Conservation (phyloP, 1,140 invertebrate genomes). For the Bacillus rossius region DNA sequence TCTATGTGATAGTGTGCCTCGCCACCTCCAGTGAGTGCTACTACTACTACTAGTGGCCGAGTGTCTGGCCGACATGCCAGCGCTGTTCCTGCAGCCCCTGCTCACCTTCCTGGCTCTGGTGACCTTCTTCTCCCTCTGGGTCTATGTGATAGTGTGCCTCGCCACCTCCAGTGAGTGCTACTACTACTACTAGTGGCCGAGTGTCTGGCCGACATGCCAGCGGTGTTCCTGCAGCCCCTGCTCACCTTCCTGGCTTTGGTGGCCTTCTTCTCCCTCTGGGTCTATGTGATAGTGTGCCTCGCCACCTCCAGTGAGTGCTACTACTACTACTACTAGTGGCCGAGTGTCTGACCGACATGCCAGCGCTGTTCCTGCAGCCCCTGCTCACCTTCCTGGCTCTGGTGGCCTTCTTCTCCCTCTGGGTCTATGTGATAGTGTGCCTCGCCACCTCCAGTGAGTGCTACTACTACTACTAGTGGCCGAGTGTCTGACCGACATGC, state of each 20-base stretch:
- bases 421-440: slow-evolving; percentile 71
- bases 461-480: too few relatives aligned
- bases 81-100: slow-evolving; percentile 81
- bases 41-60: too few relatives aligned
- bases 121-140: slow-evolving; percentile 80
- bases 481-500: too few relatives aligned
- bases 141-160: slow-evolving; percentile 65
- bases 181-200: too few relatives aligned
- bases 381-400: slow-evolving; percentile 77
- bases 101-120: slow-evolving; percentile 75
- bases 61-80: slow-evolving; percentile 74
- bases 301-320: slow-evolving; percentile 66
- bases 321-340: too few relatives aligned
- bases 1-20: slow-evolving; percentile 65
- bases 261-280: slow-evolving; percentile 80
- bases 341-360: too few relatives aligned
- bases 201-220: slow-evolving; percentile 74
- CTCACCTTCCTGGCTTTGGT: slow-evolving; percentile 75
- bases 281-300: slow-evolving; percentile 65
- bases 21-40: slow-evolving; percentile 66
- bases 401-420: slow-evolving; percentile 74
- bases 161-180: slow-evolving; percentile 66
- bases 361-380: slow-evolving; percentile 82
- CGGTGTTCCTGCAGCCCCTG: slow-evolving; percentile 81
- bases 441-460: slow-evolving; percentile 64